These are phyloP conservation scores for Poeciliopsis turneri DNA, from an alignment of 2,797 vertebrate species.

Conservation along the genomic window DNA sequence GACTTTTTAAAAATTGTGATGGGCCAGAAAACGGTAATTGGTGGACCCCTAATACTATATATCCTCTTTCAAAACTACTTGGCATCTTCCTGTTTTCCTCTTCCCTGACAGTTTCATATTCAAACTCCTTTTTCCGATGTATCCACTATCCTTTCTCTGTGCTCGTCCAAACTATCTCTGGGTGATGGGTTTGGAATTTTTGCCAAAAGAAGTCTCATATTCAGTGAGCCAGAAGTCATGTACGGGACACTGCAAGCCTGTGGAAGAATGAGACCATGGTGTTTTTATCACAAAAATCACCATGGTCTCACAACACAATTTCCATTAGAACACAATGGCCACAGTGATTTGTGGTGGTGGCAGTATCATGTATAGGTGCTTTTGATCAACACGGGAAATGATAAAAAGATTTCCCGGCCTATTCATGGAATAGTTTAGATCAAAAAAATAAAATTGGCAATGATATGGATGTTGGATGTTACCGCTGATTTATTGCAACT, in stretches of 20 bases:
- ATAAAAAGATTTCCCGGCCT: neutral
- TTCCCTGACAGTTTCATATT: neutral
- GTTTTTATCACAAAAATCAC: too few species aligned
- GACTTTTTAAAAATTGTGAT: neutral
- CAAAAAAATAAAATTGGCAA: neutral
- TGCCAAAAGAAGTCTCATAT: neutral
- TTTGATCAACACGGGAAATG: neutral
- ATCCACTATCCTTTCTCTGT: neutral
- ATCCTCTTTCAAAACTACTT: neutral
- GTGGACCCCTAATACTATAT: too few species aligned
- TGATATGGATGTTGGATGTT: neutral
- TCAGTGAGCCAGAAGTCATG: neutral
- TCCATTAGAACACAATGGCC: neutral
- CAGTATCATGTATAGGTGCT: neutral
- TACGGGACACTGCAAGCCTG: neutral
- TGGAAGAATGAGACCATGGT: neutral
- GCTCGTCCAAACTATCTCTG: neutral
- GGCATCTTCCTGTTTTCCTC: neutral
- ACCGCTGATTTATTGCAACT: neutral
- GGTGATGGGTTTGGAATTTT: neutral
- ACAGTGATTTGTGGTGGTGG: neutral
- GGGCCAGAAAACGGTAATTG: too few species aligned
- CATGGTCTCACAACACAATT: too few species aligned
- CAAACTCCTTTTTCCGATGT: neutral
- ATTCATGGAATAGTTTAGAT: neutral